A percentile compares a stretch with the other conserved stretches of the same genome.
phyloP scores from a whole-genome alignment of 1,140 invertebrate genomes.

The Arion vulgaris region DNA sequence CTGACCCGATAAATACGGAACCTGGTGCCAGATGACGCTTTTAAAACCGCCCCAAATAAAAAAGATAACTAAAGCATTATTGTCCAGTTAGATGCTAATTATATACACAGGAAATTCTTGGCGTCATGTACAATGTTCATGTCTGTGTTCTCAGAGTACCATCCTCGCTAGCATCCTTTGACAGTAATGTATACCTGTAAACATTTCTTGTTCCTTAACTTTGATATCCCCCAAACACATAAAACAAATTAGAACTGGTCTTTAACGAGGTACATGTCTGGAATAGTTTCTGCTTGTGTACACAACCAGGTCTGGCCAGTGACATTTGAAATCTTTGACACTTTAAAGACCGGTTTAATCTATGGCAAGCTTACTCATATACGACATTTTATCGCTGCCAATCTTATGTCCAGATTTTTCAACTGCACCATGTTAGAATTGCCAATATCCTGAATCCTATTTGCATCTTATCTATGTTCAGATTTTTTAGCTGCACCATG shows the following conservation, averaged over 20 bases:
- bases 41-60: too few relatives aligned
- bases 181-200: not conserved
- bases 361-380: not conserved
- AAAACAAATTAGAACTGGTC: not conserved
- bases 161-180: not conserved
- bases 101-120: too few relatives aligned
- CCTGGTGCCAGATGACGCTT: too few relatives aligned
- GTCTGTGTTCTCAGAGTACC: too few relatives aligned
- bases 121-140: too few relatives aligned
- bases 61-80: too few relatives aligned
- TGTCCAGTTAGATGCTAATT: too few relatives aligned
- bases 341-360: not conserved
- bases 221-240: not conserved
- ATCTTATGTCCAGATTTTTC: not conserved
- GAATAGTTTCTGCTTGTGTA: not conserved
- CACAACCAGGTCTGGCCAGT: not conserved
- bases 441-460: too few relatives aligned
- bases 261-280: not conserved
- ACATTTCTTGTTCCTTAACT: not conserved
- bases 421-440: not conserved
- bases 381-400: not conserved
- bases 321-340: slow-evolving; percentile 11
- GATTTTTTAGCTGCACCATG: not conserved
- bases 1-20: too few relatives aligned
- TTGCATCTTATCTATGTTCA: not conserved